Evolutionary conservation across 2,888 invertebrate genomes (phyloP), one percentile per base, ranked within the genome.

Genomic region (Syrista parreyssii): DNA sequence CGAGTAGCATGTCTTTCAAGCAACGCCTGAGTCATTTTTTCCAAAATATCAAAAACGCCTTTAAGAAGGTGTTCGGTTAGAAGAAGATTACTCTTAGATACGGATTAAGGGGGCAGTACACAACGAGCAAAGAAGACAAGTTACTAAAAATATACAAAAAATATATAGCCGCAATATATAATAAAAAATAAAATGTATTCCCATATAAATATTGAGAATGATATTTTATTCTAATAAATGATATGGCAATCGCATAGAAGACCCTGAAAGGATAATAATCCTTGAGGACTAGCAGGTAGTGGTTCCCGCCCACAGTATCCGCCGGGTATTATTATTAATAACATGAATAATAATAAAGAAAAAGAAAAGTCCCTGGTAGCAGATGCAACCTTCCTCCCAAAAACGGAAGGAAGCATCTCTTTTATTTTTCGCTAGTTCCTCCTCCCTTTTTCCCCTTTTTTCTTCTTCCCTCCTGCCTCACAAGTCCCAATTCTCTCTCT

Each of bases 381-480:
- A 86, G 86, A 86, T 86, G 86, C 84, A 81, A 80, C 84, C 84
- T 85, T 82, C 82, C 82, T 82, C 80, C 79, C 78, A 80, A 82
- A 83, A 85, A 84, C 85, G 86, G 86, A 86, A 86, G 85, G 86
- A 86, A 84, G 83, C 83, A 83, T 83, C 84, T 84, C 84, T 85
- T 84, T 82, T 84, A 84, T 80, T 83, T 86, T 82, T 84, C 81
- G 80, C 82, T 81, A 80, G 78, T 40, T 77, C 73, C 79, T 73
- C 73, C 73, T 55, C 55, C 76, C 68, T 40, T n/a, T 73, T 31
- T 73, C 34, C 36, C 76, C 73, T 79, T 73, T 76, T 74, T 69
- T 69, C 75, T 68, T 75, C 40, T 35, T 68, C 30, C 73, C 71
- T 36, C 36, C 68, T 77, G 73, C 40, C n/a, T 36, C 73, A 0